Conservation (phyloP, 1,140 invertebrate species). For the Drosophila novamexicana region DNA sequence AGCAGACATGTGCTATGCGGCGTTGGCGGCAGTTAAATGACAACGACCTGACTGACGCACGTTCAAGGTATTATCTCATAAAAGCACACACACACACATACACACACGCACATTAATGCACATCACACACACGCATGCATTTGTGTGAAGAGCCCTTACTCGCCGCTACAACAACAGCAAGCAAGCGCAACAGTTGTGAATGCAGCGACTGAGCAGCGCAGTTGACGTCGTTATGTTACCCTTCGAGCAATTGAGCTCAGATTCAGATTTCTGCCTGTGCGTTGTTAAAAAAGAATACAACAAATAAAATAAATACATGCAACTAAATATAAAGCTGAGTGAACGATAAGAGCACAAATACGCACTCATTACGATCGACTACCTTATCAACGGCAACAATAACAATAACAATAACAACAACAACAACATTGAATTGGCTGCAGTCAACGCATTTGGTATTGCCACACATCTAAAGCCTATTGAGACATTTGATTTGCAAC, state of each 20-base stretch:
- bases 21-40: slow-evolving; percentile 62
- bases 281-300: slow-evolving; percentile 9
- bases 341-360: slow-evolving; percentile 27
- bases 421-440: background rate
- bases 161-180: slow-evolving; percentile 40
- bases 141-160: slow-evolving; percentile 57
- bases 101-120: slow-evolving; percentile 21
- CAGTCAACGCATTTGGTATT: slow-evolving; percentile 61
- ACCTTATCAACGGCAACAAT: slow-evolving; percentile 21
- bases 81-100: slow-evolving; percentile 43
- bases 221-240: slow-evolving; percentile 16
- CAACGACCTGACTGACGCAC: slow-evolving; percentile 79
- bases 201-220: slow-evolving; percentile 49
- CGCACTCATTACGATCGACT: background rate
- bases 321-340: slow-evolving; percentile 19
- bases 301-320: slow-evolving; percentile 5
- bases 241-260: slow-evolving; percentile 15
- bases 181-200: slow-evolving; percentile 66
- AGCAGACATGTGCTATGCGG: slow-evolving; percentile 41
- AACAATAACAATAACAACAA: slow-evolving; percentile 1
- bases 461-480: slow-evolving; percentile 65
- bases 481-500: slow-evolving; percentile 62
- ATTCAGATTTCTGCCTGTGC: slow-evolving; percentile 16
- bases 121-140: slow-evolving; percentile 4
- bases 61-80: slow-evolving; percentile 84